A percentile compares a stretch with the other conserved stretches of the same genome.
Conservation (phyloP, 2,113 vertebrate genomes). For the Catharus minimus region DNA sequence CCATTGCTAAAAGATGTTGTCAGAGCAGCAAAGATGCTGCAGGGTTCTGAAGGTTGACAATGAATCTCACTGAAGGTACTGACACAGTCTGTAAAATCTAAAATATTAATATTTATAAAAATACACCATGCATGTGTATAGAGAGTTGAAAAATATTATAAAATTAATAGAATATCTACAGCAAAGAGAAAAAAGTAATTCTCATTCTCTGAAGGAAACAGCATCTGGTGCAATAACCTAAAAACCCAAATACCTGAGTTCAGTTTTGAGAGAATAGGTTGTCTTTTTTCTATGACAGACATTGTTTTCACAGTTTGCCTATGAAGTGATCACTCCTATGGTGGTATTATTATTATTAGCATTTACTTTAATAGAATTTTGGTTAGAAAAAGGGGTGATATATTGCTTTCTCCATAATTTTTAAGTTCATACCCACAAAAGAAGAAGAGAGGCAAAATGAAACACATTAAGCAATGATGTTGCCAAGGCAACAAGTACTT, state of each 20-base stretch:
- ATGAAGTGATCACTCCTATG: background rate
- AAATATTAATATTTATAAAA: background rate
- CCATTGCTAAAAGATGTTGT: background rate
- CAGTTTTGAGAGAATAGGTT: background rate
- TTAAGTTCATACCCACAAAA: slow-evolving; percentile 13
- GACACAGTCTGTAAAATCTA: background rate
- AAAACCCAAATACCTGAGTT: background rate
- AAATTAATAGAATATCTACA: background rate
- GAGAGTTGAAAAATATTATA: background rate
- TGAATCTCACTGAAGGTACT: background rate
- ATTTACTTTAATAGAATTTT: background rate
- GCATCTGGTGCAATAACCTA: background rate
- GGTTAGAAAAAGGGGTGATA: background rate
- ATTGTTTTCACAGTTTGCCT: background rate
- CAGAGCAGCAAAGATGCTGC: background rate
- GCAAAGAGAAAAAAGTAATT: background rate
- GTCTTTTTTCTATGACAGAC: background rate
- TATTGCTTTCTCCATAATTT: background rate
- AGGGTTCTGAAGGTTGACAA: background rate
- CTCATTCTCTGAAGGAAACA: background rate
- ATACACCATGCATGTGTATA: background rate
- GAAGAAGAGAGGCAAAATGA: slow-evolving; percentile 5
- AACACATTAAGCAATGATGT: slow-evolving; percentile 16
- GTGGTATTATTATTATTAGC: background rate
- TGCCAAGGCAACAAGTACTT: slow-evolving; percentile 50